A percentile compares a stretch with the other conserved stretches of the same genome.
Evolutionary conservation across 2,888 invertebrate genomes (phyloP).

Genomic region (Diarsia dahlii): DNA sequence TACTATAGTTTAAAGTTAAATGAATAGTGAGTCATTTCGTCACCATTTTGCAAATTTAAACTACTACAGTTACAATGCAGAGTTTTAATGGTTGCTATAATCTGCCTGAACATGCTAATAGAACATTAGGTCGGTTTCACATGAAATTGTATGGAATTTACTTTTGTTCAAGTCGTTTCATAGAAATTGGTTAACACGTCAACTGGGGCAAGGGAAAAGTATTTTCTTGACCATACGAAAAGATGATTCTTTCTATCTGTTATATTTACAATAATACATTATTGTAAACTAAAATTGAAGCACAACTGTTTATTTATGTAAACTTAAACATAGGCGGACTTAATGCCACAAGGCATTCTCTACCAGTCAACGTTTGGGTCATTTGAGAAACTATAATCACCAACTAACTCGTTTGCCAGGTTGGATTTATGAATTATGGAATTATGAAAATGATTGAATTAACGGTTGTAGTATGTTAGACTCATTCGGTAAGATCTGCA

Average conservation of each 20-base stretch:
- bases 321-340: too few relatives aligned
- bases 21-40: not conserved
- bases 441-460: not conserved
- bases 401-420: not conserved
- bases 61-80: slow-evolving; percentile 19
- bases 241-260: not conserved
- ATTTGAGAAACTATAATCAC: not conserved
- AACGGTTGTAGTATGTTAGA: not conserved
- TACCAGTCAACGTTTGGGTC: too few relatives aligned
- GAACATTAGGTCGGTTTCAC: slow-evolving; percentile 32
- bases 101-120: slow-evolving; percentile 44
- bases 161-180: slow-evolving; percentile 12
- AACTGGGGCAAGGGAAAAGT: not conserved
- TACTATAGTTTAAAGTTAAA: not conserved
- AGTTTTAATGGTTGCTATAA: slow-evolving; percentile 29
- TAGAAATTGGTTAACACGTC: not conserved
- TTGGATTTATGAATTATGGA: too few relatives aligned
- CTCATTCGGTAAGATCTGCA: not conserved
- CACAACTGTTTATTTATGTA: not conserved
- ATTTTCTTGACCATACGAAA: not conserved
- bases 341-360: too few relatives aligned
- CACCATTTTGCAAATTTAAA: slow-evolving; percentile 13
- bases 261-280: not conserved
- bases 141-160: slow-evolving; percentile 13
- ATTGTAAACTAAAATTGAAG: not conserved